These are phyloP conservation scores for Muricea muricata DNA, from an alignment of 92 coral and sea anemone species.

Conservation along the genomic window DNA sequence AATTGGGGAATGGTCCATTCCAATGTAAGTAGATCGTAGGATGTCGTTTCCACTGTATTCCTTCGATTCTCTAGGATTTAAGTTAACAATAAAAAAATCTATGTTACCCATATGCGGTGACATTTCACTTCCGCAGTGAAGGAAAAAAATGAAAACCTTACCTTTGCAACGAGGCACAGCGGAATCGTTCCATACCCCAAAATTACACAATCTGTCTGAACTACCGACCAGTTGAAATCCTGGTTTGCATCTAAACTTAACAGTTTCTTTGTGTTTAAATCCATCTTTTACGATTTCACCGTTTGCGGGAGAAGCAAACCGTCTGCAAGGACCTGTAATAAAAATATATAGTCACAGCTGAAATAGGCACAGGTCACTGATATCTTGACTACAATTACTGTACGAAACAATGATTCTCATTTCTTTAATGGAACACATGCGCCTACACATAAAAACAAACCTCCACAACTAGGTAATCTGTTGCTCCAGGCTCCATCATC, in stretches of 20 bases:
- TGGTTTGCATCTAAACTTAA: not conserved
- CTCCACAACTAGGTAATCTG: not conserved
- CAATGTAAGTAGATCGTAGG: too few relatives aligned
- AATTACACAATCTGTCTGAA: not conserved
- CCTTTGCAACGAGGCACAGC: not conserved
- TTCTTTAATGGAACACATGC: not conserved
- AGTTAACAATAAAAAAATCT: too few relatives aligned
- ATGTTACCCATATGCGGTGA: too few relatives aligned
- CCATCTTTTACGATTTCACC: not conserved
- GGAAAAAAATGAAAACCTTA: not conserved
- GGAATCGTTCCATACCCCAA: not conserved
- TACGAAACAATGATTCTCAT: too few relatives aligned
- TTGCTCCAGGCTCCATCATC: conserved; percentile 9
- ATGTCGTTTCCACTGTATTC: too few relatives aligned
- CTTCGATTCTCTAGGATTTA: too few relatives aligned
- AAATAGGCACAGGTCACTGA: too few relatives aligned
- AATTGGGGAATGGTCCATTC: too few relatives aligned
- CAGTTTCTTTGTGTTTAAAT: not conserved
- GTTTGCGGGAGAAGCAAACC: not conserved
- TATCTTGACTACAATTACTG: too few relatives aligned
- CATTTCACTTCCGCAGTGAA: too few relatives aligned
- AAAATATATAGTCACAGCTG: not conserved
- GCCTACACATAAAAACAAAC: not conserved
- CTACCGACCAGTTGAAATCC: conserved; percentile 9
- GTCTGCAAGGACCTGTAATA: not conserved